phyloP scores from a whole-genome alignment of 2,888 invertebrate species.

The Dryobotodes eremita region DNA sequence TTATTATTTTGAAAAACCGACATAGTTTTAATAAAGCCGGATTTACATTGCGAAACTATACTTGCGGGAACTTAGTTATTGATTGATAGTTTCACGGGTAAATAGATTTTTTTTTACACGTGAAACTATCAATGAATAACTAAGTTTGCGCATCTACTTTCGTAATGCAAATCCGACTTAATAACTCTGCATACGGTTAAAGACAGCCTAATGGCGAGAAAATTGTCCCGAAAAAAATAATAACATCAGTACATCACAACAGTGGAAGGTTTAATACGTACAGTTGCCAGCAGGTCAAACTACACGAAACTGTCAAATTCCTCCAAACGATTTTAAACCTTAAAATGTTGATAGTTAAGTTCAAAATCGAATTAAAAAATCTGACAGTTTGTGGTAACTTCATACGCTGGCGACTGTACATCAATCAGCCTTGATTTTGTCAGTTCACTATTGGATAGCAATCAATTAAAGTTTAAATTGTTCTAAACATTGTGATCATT shows the following conservation, averaged over 20 bases:
- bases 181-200: no score
- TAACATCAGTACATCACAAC: not conserved
- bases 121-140: not conserved
- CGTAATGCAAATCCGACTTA: not conserved
- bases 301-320: no score
- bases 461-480: not conserved
- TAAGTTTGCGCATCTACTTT: not conserved
- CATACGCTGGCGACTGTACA: no score
- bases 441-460: not conserved
- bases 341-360: no score
- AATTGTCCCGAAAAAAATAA: not conserved
- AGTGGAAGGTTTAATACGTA: not conserved
- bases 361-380: no score
- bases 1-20: not conserved
- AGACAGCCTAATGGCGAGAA: no score
- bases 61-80: not conserved
- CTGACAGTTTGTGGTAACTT: no score
- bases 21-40: not conserved
- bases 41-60: not conserved
- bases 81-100: not conserved
- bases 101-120: not conserved
- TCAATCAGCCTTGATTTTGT: not conserved
- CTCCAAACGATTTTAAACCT: no score
- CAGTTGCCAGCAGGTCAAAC: no score
- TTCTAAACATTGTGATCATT: slow-evolving; percentile 4